Conservation (phyloP, 2,797 vertebrate species). For the Muscicapa striata region DNA sequence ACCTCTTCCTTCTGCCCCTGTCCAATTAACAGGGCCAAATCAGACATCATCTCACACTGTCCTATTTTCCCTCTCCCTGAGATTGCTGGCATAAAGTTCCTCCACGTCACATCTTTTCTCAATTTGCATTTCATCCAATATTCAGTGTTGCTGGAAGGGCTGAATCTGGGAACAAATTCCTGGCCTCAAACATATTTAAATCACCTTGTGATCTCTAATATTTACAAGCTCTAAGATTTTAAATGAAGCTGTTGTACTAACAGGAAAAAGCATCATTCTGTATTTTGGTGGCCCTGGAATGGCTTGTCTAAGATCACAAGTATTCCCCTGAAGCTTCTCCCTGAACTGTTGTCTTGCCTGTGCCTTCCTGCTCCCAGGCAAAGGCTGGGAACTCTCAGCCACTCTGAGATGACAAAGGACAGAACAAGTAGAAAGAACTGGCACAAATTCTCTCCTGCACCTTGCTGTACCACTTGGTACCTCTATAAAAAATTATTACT, state of each 20-base stretch:
- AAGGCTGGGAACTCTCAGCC: not conserved
- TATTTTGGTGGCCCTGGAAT: not conserved
- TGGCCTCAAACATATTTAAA: not conserved
- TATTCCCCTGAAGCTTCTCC: not conserved
- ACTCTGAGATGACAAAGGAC: not conserved
- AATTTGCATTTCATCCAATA: constrained; percentile 31
- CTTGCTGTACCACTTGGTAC: not conserved
- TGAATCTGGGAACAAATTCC: not conserved
- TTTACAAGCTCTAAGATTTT: not conserved
- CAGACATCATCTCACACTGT: not conserved
- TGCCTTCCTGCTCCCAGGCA: not conserved
- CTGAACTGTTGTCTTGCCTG: not conserved
- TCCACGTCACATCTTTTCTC: not conserved
- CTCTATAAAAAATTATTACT: not conserved
- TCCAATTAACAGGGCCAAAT: not conserved
- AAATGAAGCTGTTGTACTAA: not conserved
- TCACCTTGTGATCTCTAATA: not conserved
- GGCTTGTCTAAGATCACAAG: not conserved
- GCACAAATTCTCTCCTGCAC: not conserved
- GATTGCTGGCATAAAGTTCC: not conserved
- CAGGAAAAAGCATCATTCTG: not conserved
- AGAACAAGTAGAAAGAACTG: not conserved
- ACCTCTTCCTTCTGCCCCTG: not conserved
- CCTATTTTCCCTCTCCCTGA: constrained; percentile 1
- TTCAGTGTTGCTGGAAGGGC: not conserved